Evolutionary conservation across 2,797 vertebrate genomes (phyloP), one percentile per base, ranked within the genome.

Genomic region (Furcifer pardalis): DNA sequence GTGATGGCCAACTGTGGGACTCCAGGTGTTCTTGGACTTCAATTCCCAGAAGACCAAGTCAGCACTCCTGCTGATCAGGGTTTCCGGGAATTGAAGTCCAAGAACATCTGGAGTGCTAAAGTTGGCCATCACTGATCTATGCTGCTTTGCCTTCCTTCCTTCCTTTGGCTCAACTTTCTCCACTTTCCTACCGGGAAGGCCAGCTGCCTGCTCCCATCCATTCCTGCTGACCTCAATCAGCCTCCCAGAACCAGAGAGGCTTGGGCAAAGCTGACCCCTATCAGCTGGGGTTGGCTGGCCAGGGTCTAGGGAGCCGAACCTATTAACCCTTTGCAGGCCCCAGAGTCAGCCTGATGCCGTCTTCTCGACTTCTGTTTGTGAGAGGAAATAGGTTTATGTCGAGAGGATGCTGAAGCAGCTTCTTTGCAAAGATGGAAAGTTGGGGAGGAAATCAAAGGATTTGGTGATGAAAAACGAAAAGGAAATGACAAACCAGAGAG

Each of bases 181-280:
- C 10, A 1, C 40, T 25, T 81, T 77, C 49, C 63, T 49, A 40
- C 40, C 25, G 42, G 40, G 6, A 13, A 42, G 42, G 30, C 6
- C 72, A n/a, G 62, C 30, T 5, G 40, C 49, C 49, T 1, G 17
- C 65, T 77, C 52, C 42, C 66, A 27, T 82, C 84, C 40, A 19
- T 71, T 72, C 79, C 80, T 46, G 63, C 84, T 77, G 79, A 86
- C 74, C 80, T 56, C 74, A 77, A 86, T 82, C 84, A 86, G 84
- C 73, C 42, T 62, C 19, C 37, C 40, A 44, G 78, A 81, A 60
- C 72, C 32, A 46, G 37, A 60, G 78, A 27, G n/a, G 63, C n/a
- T n/a, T 62, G 46, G 35, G 42, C 21, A 23, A 40, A 81, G 78
- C 65, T 44, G 79, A 82, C 79, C 84, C 79, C 84, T 72, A 86